phyloP scores from a whole-genome alignment of 2,797 vertebrate species.

The Tenualosa ilisha region DNA sequence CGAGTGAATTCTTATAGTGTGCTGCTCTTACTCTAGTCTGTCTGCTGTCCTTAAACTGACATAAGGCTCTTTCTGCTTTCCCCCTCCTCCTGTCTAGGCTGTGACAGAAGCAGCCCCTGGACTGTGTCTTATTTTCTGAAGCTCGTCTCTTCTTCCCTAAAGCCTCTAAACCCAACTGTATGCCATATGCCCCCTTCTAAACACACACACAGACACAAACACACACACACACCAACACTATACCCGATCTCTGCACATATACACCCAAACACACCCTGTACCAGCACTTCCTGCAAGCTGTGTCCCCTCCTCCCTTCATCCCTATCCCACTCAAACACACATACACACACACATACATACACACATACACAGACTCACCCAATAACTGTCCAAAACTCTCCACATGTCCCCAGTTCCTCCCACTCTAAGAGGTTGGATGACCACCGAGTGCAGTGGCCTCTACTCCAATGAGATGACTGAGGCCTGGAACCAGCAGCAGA shows the following conservation, averaged over 20 bases:
- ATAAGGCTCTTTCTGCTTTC: constrained; percentile 65
- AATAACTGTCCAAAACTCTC: not conserved
- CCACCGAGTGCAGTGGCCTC: not conserved
- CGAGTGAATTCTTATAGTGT: constrained; percentile 18
- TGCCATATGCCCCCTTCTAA: not conserved
- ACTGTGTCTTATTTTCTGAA: constrained; percentile 73
- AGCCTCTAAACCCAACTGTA: constrained; percentile 63
- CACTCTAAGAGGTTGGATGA: not conserved
- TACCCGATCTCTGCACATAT: not conserved
- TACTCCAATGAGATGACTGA: not conserved
- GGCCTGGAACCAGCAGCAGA: not conserved
- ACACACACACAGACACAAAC: not conserved
- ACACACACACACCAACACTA: not conserved
- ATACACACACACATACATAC: not conserved
- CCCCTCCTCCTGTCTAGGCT: constrained; percentile 78
- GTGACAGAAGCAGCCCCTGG: constrained; percentile 74
- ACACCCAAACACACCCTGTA: not conserved
- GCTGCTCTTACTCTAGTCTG: constrained; percentile 38
- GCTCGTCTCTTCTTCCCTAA: constrained; percentile 61
- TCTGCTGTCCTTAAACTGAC: constrained; percentile 47
- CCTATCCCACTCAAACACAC: not conserved
- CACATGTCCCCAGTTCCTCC: not conserved
- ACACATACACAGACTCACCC: not conserved
- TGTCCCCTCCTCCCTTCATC: not conserved
- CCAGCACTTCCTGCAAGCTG: not conserved